A percentile compares a stretch with the other conserved stretches of the same genome.
phyloP scores from a whole-genome alignment of 2,113 vertebrate species.

The Candoia aspera region DNA sequence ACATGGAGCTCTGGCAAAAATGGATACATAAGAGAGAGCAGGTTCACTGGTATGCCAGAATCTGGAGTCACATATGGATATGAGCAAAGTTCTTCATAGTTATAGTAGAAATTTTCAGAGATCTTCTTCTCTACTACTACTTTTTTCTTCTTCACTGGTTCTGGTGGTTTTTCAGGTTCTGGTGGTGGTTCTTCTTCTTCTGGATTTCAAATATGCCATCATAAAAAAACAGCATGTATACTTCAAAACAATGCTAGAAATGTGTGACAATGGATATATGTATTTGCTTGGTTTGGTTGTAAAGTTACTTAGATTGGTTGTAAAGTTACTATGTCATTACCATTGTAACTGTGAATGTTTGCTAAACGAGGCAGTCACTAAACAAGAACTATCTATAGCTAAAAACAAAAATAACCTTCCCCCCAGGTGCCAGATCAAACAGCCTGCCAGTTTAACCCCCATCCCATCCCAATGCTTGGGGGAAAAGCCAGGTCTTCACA shows the following conservation, averaged over 20 bases:
- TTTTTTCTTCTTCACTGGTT: constrained; percentile 38
- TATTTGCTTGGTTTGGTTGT: too few relatives aligned
- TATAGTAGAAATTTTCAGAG: constrained; percentile 76
- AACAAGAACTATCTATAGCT: too few relatives aligned
- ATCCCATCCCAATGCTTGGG: too few relatives aligned
- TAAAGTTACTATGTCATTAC: neutral
- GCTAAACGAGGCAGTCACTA: too few relatives aligned
- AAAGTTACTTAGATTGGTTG: too few relatives aligned
- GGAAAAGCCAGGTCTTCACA: too few relatives aligned
- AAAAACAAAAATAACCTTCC: too few relatives aligned
- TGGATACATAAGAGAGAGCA: constrained; percentile 90
- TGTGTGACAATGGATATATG: neutral
- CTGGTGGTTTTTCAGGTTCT: neutral
- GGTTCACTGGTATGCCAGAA: constrained; percentile 77
- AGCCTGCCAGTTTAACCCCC: too few relatives aligned
- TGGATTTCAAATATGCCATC: constrained; percentile 39
- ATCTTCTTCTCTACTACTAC: constrained; percentile 63
- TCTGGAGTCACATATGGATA: constrained; percentile 74
- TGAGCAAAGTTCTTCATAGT: constrained; percentile 77
- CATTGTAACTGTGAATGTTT: neutral
- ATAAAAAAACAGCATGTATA: constrained; percentile 26
- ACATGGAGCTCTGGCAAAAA: constrained; percentile 13
- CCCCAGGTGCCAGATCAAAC: too few relatives aligned
- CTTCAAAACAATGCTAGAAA: neutral
- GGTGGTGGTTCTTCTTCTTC: constrained; percentile 10